Percentiles rank a stretch among this genome's conserved stretches.
These are phyloP conservation scores for Camelus dromedarius DNA, from an alignment of 2,113 vertebrate species.

Conservation along the genomic window DNA sequence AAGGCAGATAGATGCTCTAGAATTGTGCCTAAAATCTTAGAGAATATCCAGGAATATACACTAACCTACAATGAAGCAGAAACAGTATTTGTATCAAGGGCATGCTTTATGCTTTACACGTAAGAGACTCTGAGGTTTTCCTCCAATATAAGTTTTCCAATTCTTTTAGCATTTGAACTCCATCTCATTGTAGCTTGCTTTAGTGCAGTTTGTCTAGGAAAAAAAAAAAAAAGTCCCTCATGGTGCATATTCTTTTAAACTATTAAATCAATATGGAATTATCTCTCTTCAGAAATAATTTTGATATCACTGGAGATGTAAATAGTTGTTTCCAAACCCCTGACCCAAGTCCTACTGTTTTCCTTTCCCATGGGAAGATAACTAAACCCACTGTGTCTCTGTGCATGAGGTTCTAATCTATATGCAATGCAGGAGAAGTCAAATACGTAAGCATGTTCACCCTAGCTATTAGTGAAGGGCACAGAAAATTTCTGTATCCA, in stretches of 20 bases:
- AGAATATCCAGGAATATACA: not conserved
- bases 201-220: not conserved
- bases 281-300: not conserved
- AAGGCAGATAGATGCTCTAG: not conserved
- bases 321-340: not conserved
- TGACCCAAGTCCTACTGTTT: not conserved
- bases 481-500: conserved; percentile 59
- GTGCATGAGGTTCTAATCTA: conserved; percentile 1
- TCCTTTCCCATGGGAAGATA: not conserved
- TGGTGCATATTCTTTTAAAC: not conserved
- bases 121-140: not conserved
- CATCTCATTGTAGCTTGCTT: not conserved
- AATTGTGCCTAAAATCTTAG: not conserved
- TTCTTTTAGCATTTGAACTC: not conserved
- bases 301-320: not conserved
- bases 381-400: not conserved
- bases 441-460: conserved; percentile 37
- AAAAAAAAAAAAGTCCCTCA: not conserved
- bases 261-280: not conserved
- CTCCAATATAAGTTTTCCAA: not conserved
- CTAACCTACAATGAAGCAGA: not conserved
- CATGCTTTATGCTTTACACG: not conserved
- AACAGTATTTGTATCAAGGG: not conserved
- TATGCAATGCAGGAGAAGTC: conserved; percentile 11
- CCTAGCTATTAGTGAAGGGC: conserved; percentile 62